Conservation (phyloP, 64 coral and sea anemone genomes). For the Dendrophyllia cribrosa region DNA sequence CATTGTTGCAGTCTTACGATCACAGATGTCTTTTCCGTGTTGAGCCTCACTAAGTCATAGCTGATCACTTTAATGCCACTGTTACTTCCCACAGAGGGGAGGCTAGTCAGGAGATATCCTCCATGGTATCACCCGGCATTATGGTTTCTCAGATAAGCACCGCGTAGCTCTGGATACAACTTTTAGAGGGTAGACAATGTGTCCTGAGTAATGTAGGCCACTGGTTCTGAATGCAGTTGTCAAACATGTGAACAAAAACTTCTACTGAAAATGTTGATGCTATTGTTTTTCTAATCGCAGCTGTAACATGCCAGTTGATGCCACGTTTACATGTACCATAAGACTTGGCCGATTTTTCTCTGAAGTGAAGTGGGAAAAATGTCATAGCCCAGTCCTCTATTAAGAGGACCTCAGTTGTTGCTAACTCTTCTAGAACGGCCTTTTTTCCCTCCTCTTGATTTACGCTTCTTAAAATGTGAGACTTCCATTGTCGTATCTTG, state of each 20-base stretch:
- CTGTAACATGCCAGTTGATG: constrained; percentile 54
- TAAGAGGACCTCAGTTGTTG: neutral
- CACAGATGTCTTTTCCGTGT: constrained; percentile 22
- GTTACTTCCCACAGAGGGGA: constrained; percentile 13
- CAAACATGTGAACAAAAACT: neutral
- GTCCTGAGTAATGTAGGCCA: neutral
- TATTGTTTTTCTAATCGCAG: neutral
- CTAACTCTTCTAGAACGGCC: neutral
- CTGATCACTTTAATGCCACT: constrained; percentile 25
- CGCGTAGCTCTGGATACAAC: neutral
- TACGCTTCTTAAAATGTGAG: constrained; percentile 39
- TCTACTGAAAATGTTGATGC: neutral
- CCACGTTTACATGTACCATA: constrained; percentile 45
- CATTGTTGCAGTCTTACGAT: constrained; percentile 33
- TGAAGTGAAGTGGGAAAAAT: constrained; percentile 21
- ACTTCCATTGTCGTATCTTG: constrained; percentile 23
- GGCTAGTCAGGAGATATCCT: constrained; percentile 45
- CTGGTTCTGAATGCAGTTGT: neutral
- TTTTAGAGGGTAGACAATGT: neutral
- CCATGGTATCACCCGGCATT: constrained; percentile 25
- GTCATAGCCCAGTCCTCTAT: constrained; percentile 51
- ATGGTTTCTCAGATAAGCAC: neutral
- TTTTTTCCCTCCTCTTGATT: constrained; percentile 34
- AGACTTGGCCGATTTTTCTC: neutral
- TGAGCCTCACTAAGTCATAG: constrained; percentile 43